Evolutionary conservation across 2,113 vertebrate genomes (phyloP).

Genomic region (Hyperopisus bebe): DNA sequence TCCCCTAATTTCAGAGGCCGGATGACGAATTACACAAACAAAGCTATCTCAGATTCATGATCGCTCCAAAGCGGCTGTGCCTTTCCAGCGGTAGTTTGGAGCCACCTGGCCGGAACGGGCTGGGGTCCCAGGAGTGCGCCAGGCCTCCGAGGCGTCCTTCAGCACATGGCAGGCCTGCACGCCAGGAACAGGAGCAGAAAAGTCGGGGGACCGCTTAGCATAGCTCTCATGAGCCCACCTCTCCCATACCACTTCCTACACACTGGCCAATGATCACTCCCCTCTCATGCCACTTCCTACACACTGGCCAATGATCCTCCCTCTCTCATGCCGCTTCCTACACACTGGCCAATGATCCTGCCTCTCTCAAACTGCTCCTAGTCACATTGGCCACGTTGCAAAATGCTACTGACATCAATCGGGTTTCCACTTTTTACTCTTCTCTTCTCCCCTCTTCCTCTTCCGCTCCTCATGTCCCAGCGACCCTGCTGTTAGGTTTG

Average conservation of each 20-base stretch:
- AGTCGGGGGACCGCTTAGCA: neutral
- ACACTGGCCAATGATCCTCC: neutral
- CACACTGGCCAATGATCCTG: neutral
- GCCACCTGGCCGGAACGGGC: constrained; percentile 2
- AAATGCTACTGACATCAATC: neutral
- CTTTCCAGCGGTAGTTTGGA: constrained; percentile 16
- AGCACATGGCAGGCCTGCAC: neutral
- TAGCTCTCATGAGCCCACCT: neutral
- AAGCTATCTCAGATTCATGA: constrained; percentile 29
- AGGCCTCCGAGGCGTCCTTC: neutral
- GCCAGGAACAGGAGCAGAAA: neutral
- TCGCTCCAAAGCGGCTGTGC: constrained; percentile 1
- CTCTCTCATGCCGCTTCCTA: neutral
- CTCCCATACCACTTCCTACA: neutral
- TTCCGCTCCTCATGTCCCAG: neutral
- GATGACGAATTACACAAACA: constrained; percentile 40
- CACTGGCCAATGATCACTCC: neutral
- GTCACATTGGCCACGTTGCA: neutral
- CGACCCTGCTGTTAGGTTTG: neutral
- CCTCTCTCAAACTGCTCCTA: too few species aligned
- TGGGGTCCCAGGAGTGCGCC: neutral
- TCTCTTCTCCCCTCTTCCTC: neutral
- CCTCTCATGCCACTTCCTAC: neutral
- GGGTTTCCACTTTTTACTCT: neutral
- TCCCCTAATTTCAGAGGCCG: constrained; percentile 21